Evolutionary conservation across 2,113 vertebrate species (phyloP).

Genomic region (Pangasianodon hypophthalmus): DNA sequence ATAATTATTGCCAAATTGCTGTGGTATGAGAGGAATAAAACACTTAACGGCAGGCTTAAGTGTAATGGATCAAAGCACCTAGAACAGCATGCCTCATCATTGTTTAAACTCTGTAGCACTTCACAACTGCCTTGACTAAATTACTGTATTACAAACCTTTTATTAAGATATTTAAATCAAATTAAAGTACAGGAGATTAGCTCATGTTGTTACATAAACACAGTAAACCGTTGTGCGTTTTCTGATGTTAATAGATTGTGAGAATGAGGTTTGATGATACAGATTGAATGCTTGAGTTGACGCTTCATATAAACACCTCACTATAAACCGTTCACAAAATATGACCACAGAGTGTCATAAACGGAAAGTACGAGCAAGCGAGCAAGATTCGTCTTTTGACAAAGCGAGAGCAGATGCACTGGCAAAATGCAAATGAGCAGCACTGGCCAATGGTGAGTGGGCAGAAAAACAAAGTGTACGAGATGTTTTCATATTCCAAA

Average conservation of each 20-base stretch:
- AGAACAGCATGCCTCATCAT: not conserved
- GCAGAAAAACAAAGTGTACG: conserved; percentile 16
- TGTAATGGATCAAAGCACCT: not conserved
- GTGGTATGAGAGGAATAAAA: not conserved
- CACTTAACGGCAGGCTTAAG: no score
- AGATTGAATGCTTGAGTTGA: not conserved
- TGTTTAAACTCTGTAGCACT: not conserved
- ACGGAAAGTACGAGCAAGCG: not conserved
- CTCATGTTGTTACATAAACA: not conserved
- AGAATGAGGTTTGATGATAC: not conserved
- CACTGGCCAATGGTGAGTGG: conserved; percentile 28
- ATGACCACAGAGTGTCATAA: not conserved
- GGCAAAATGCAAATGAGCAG: conserved; percentile 22
- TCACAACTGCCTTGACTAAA: not conserved
- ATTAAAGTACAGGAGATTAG: not conserved
- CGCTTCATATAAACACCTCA: not conserved
- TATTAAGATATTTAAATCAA: not conserved
- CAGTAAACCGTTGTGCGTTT: not conserved
- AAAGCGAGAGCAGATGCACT: conserved; percentile 43
- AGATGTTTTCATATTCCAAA: conserved; percentile 7
- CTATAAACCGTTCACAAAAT: not conserved
- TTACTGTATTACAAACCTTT: not conserved
- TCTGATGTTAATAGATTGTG: not conserved
- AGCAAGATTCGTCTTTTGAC: not conserved
- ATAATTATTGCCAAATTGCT: not conserved